A percentile compares a stretch with the other conserved stretches of the same genome.
These are phyloP conservation scores for Passer montanus DNA, from an alignment of 2,113 vertebrate genomes.

Conservation along the genomic window DNA sequence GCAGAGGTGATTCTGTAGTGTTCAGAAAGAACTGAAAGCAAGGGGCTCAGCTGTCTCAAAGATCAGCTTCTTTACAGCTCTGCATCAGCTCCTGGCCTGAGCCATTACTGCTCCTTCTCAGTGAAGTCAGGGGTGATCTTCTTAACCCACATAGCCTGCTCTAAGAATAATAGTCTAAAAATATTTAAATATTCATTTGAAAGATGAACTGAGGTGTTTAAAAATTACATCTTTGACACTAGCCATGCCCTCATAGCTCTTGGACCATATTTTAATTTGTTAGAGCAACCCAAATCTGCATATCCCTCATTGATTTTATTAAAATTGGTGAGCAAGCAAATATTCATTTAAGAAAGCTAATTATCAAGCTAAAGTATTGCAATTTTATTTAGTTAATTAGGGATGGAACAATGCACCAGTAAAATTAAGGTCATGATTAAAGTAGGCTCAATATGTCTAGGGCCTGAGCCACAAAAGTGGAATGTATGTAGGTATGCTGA, in stretches of 20 bases:
- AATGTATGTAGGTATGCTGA: neutral
- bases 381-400: slow-evolving; percentile 38
- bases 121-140: neutral
- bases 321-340: slow-evolving; percentile 32
- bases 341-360: neutral
- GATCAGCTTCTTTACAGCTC: neutral
- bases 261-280: neutral
- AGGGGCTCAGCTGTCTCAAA: neutral
- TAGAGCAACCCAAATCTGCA: neutral
- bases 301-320: neutral
- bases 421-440: slow-evolving; percentile 17
- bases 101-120: neutral
- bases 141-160: neutral
- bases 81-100: neutral
- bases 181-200: neutral
- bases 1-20: neutral
- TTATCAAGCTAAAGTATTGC: neutral
- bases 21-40: neutral
- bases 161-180: neutral
- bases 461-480: neutral
- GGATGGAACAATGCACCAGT: neutral
- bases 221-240: neutral
- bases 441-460: neutral
- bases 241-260: neutral
- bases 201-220: neutral